Evolutionary conservation across 2,888 invertebrate genomes (phyloP), one percentile per base, ranked within the genome.

Genomic region (Cantharis lateralis): DNA sequence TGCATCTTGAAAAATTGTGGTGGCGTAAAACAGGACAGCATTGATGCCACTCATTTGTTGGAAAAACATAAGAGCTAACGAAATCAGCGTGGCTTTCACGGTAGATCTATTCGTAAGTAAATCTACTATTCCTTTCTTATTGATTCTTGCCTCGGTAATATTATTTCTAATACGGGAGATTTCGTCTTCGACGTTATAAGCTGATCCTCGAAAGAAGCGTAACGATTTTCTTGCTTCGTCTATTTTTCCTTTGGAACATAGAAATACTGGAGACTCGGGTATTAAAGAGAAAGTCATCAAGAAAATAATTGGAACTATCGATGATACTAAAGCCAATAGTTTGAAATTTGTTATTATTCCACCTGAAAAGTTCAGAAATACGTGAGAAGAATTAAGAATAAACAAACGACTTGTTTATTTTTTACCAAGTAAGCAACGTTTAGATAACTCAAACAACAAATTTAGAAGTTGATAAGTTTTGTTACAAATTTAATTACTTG

Each of bases 201-300:
- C 89, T 3, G 90, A 88, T 15, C 93, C 93, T 82, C 94, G 87
- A 79, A 93, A 90, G 88, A 91, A 92, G 15, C 89, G 87, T 74
- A 95, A 84, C 0, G 93, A 90, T 20, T 89, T 88, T 78, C 91
- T 89, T 0, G 94, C 94, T 82, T 92, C 92, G 32, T 88, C 86
- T 62, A 85, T 86, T 81, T 91, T 90, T 4, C 90, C 90, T 82
- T 91, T 91, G 10, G 90, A 89, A 84, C 91, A 87, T 32, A 93
- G 87, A 84, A 91, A 92, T 3, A 92, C 89, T 0, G 95, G 94
- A 0, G 94, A 93, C 86, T 95, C 95, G 0, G 95, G 95, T 76
- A 95, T 89, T 78, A 92, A 90, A n/a, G 91, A 89, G 84, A 92
- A 83, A 20, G 87, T 79, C n/a, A 89, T 63, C 15, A 90, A 82